A percentile compares a stretch with the other conserved stretches of the same genome.
Conservation (phyloP, 1,140 invertebrate genomes). For the Heliothis virescens region DNA sequence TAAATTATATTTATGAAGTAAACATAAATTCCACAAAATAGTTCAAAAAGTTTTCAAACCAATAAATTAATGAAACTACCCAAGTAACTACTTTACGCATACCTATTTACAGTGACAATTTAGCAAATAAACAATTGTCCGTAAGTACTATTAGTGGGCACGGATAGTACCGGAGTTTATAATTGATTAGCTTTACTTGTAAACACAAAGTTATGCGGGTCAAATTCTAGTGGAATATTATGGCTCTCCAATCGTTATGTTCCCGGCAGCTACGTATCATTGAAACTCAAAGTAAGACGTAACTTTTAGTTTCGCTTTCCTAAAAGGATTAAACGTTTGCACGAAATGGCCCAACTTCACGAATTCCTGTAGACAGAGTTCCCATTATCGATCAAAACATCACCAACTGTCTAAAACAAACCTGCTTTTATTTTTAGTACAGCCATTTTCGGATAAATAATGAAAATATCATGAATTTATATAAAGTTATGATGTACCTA, state of each 20-base stretch:
- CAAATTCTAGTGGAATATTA: conserved; percentile 33
- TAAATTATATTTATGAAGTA: too few species aligned
- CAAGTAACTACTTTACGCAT: neutral
- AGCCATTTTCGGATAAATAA: too few species aligned
- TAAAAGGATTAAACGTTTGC: conserved; percentile 12
- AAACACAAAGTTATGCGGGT: conserved; percentile 32
- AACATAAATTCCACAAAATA: neutral
- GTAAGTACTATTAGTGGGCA: conserved; percentile 12
- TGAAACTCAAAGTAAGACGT: conserved; percentile 12
- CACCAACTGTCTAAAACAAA: too few species aligned
- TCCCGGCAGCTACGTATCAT: neutral
- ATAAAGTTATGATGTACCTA: too few species aligned
- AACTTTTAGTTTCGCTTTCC: conserved; percentile 31
- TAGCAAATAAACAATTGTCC: conserved; percentile 19
- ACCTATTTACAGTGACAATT: conserved; percentile 13
- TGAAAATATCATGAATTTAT: too few species aligned
- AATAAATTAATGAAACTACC: neutral
- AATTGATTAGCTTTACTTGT: conserved; percentile 35
- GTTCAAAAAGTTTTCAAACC: neutral
- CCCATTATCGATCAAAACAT: neutral
- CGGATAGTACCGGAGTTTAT: conserved; percentile 20
- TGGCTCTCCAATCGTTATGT: neutral
- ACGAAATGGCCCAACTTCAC: conserved; percentile 5
- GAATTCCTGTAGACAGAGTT: neutral
- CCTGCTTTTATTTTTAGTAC: too few species aligned